Conservation (phyloP, 1,140 invertebrate species). For the Zaprionus ornatus region DNA sequence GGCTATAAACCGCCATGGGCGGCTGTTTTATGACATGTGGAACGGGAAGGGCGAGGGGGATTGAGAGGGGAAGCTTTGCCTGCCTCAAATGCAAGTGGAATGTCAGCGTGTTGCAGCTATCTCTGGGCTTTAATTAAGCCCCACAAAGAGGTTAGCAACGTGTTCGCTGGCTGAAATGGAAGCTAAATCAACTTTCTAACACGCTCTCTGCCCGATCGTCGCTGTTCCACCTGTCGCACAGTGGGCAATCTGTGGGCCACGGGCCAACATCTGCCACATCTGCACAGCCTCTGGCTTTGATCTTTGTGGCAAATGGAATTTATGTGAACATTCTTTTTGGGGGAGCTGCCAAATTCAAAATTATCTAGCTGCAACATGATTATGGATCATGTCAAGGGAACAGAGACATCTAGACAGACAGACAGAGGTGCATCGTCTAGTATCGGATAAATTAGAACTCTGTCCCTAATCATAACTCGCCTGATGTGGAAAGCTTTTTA, state of each 20-base stretch:
- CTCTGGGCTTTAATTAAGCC: slow-evolving; percentile 64
- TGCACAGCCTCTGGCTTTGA: slow-evolving; percentile 58
- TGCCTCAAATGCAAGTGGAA: slow-evolving; percentile 38
- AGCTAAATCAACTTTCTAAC: slow-evolving; percentile 50
- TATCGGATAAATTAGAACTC: slow-evolving; percentile 57
- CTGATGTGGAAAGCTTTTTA: slow-evolving; percentile 62
- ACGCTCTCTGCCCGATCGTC: slow-evolving; percentile 1
- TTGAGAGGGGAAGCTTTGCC: not conserved
- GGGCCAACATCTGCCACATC: slow-evolving; percentile 40
- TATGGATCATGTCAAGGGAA: slow-evolving; percentile 32
- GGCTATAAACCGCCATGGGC: slow-evolving; percentile 31
- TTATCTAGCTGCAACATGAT: slow-evolving; percentile 59
- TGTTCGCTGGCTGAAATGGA: slow-evolving; percentile 16
- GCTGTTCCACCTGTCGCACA: slow-evolving; percentile 55
- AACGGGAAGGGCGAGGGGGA: slow-evolving; percentile 20
- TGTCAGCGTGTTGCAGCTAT: slow-evolving; percentile 47
- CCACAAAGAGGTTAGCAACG: slow-evolving; percentile 48
- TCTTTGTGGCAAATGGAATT: slow-evolving; percentile 62
- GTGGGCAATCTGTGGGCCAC: slow-evolving; percentile 25
- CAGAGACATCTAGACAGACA: slow-evolving; percentile 3
- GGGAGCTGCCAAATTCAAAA: slow-evolving; percentile 53
- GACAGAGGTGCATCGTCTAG: not conserved
- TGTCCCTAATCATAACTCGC: slow-evolving; percentile 61
- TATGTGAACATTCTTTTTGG: slow-evolving; percentile 48
- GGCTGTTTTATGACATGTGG: slow-evolving; percentile 63